phyloP scores from a whole-genome alignment of 2,113 vertebrate species.

The Eonycteris spelaea region DNA sequence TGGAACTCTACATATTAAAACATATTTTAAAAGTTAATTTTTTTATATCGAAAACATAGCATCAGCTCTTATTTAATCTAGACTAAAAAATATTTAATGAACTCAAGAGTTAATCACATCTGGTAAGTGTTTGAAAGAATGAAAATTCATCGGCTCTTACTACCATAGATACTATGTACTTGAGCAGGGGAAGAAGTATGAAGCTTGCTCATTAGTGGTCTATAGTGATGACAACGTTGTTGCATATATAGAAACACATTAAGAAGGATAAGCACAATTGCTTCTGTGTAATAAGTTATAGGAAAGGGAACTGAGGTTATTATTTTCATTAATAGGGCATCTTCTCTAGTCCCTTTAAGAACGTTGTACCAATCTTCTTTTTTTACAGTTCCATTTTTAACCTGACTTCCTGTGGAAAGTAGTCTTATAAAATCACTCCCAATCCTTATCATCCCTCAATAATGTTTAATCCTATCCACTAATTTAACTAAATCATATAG shows the following conservation, averaged over 20 bases:
- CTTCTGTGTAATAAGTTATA: neutral
- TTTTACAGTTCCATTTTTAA: conserved; percentile 45
- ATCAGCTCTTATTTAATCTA: neutral
- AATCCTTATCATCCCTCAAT: neutral
- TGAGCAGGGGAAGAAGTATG: neutral
- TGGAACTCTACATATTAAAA: neutral
- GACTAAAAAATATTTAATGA: conserved; percentile 5
- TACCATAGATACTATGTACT: neutral
- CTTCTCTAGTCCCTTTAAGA: conserved; percentile 17
- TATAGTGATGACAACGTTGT: neutral
- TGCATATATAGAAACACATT: neutral
- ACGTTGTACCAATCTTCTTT: neutral
- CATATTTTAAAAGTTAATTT: conserved; percentile 32
- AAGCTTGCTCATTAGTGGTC: neutral
- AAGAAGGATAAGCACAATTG: neutral
- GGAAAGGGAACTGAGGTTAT: neutral
- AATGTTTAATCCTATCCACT: conserved; percentile 21
- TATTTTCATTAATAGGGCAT: conserved; percentile 30
- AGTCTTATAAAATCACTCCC: conserved; percentile 31
- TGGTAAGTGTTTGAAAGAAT: conserved; percentile 38
- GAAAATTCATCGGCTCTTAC: neutral
- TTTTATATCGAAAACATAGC: conserved; percentile 8
- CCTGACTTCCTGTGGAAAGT: conserved; percentile 16
- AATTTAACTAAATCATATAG: neutral
- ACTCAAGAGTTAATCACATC: neutral